Percentiles rank a stretch among this genome's conserved stretches.
phyloP scores from a whole-genome alignment of 1,140 invertebrate genomes.

The Brachionus angularis region DNA sequence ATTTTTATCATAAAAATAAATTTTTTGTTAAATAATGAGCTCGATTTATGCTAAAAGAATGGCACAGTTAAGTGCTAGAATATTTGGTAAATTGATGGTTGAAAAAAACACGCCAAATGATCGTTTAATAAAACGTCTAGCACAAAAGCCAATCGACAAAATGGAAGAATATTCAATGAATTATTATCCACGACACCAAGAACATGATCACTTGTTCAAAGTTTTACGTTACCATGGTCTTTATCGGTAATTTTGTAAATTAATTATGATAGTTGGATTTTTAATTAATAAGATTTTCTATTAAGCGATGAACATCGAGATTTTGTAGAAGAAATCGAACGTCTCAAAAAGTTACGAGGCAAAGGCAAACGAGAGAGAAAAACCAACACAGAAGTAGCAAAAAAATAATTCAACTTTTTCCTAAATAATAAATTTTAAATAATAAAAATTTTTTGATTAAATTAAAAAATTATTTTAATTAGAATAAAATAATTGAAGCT shows the following conservation, averaged over 20 bases:
- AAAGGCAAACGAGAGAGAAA: conserved; percentile 31
- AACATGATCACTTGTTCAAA: conserved; percentile 40
- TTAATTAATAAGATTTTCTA: neutral
- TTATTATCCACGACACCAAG: conserved; percentile 40
- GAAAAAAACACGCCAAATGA: conserved; percentile 39
- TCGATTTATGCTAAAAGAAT: conserved; percentile 40
- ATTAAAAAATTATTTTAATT: too few species aligned
- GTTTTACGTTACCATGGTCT: conserved; percentile 25
- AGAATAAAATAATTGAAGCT: too few species aligned
- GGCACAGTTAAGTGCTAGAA: conserved; percentile 31
- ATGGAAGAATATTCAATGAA: conserved; percentile 42
- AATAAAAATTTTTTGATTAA: neutral
- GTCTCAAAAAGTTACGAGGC: conserved; percentile 30
- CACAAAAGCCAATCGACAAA: conserved; percentile 34
- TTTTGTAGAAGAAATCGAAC: conserved; percentile 39
- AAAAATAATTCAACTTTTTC: neutral
- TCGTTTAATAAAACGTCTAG: conserved; percentile 35
- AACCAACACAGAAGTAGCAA: neutral
- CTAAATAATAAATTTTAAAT: neutral
- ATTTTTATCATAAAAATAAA: too few species aligned
- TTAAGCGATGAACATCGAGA: conserved; percentile 33
- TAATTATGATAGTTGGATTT: neutral
- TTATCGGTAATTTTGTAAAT: conserved; percentile 1
- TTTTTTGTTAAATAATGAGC: too few species aligned
- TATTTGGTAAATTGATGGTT: conserved; percentile 10